Base-by-base conservation (phyloP, 1,140 invertebrate genomes). In the Ceratoteleas bidentatus region DNA sequence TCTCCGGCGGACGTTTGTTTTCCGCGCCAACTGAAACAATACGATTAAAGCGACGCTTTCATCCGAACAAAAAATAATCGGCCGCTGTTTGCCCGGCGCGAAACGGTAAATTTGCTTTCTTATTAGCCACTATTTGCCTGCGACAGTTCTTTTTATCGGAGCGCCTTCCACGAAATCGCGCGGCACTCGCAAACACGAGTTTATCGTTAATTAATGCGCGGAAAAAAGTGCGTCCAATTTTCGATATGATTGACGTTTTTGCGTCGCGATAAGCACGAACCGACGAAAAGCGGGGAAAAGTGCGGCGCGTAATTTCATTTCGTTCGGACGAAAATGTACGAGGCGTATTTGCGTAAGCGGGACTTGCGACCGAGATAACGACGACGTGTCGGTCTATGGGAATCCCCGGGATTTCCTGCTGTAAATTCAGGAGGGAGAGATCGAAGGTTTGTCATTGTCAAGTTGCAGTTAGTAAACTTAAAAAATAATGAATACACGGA, bases 61-160 rank as follows among this genome's bases (percentile, higher is more conserved):
- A 56, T 73, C 53, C 52, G 52, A 62, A 62, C 40, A 62, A 73
- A 73, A 73, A 73, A 56, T 73, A 73, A 64, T 64, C 49, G 50
- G 38, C 58, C 14, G 0, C 33, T 73, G 58, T 73, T 73, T 73
- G 62, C 52, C 24, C 14, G 47, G 11, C 52, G 33, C 13, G 40
- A 49, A 62, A 56, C 24, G 40, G 58, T 43, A 73, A 73, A 73
- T 56, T 73, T 62, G 47, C 58, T 56, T 62, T 73, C 68, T 72
- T 69, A 69, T 69, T 57, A 69, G 65, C 33, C 24, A 38, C 43
- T 54, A 54, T 66, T 66, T 56, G 52, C 40, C 62, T 6, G 52
- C 36, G 62, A 66, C 62, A 56, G 40, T 66, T 65, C 65, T 58
- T 69, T 69, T 69, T 69, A 69, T 24, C 24, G 24, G 24, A 24